These are phyloP conservation scores for Aphodius granarius DNA, from an alignment of 2,888 invertebrate species.

Conservation along the genomic window DNA sequence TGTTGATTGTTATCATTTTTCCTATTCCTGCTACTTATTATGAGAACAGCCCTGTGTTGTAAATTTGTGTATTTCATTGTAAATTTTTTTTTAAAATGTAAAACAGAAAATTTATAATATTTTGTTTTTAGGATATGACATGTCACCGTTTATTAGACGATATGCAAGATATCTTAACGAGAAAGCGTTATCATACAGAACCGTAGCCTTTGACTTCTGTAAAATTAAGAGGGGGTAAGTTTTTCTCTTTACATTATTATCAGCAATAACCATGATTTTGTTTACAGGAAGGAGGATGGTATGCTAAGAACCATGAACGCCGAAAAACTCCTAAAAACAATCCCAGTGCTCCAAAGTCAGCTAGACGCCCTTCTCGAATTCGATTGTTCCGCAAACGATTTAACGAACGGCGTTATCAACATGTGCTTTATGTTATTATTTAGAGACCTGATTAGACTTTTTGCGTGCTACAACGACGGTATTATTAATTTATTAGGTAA, in stretches of 20 bases:
- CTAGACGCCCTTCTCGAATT: constrained; percentile 95
- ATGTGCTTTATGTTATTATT: constrained; percentile 82
- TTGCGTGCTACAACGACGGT: constrained; percentile 99
- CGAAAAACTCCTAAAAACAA: constrained; percentile 94
- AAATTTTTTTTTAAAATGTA: no score
- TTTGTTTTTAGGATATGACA: constrained; percentile 81
- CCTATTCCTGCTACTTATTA: no score
- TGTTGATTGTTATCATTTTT: no score
- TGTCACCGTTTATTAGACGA: constrained; percentile 97
- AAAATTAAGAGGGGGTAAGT: constrained; percentile 97
- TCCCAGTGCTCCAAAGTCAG: constrained; percentile 94
- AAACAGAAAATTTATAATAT: neutral
- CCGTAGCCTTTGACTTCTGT: constrained; percentile 99
- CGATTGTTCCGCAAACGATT: constrained; percentile 94
- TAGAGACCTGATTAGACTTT: constrained; percentile 84
- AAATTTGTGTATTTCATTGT: no score
- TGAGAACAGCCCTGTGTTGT: no score
- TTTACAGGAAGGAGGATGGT: constrained; percentile 91
- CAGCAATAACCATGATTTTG: neutral
- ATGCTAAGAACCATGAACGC: constrained; percentile 95
- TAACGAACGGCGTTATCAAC: constrained; percentile 91
- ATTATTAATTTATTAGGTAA: constrained; percentile 92
- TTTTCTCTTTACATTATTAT: constrained; percentile 3
- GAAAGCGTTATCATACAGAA: constrained; percentile 97
- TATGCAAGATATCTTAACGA: constrained; percentile 99